A percentile compares a stretch with the other conserved stretches of the same genome.
Conservation (phyloP, 2,113 vertebrate species). For the Malurus alboscapulatus region DNA sequence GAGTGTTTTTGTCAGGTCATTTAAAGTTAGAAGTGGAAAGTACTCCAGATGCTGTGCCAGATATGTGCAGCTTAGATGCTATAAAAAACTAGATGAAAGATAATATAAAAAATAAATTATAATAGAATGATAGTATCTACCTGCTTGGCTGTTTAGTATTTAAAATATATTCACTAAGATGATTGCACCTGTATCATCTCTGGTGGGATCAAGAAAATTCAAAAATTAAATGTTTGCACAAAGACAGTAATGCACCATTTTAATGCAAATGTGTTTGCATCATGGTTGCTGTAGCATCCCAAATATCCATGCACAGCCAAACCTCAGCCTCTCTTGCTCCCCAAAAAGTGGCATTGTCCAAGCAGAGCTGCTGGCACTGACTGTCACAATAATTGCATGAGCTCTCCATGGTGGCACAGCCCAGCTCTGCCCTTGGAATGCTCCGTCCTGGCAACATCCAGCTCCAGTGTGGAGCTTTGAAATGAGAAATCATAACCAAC, state of each 20-base stretch:
- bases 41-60: background rate
- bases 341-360: background rate
- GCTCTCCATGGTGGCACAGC: background rate
- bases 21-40: background rate
- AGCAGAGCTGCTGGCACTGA: background rate
- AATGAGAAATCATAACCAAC: background rate
- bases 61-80: background rate
- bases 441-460: background rate
- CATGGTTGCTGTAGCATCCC: background rate
- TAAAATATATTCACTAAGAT: background rate
- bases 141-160: background rate
- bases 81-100: background rate
- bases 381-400: background rate
- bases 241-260: background rate
- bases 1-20: constrained; percentile 3
- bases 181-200: background rate
- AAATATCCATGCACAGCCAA: background rate
- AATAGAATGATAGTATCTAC: background rate
- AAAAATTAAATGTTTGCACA: background rate
- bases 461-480: background rate
- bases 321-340: background rate
- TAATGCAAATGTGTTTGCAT: background rate
- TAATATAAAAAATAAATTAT: background rate
- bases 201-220: background rate
- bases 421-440: background rate